Conservation (phyloP, 2,113 vertebrate species). For the Lamprotornis superbus region DNA sequence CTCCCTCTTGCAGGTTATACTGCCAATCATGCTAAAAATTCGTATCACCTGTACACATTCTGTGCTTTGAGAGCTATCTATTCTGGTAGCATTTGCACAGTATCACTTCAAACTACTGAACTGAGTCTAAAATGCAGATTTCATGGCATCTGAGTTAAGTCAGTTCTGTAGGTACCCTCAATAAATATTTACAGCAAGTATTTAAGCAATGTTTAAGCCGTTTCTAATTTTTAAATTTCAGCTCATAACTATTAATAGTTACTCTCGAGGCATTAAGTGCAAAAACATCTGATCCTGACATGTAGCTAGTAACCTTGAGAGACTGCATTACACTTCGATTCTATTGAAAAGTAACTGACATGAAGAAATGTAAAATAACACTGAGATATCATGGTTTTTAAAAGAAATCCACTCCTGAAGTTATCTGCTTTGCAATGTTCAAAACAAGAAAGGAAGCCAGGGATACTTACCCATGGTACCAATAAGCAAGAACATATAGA, state of each 20-base stretch:
- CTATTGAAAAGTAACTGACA: background rate
- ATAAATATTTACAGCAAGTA: background rate
- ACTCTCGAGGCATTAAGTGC: background rate
- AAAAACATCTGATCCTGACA: background rate
- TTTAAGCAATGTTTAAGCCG: background rate
- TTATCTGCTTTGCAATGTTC: background rate
- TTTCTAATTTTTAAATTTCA: background rate
- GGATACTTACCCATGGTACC: constrained; percentile 72
- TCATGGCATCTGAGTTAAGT: background rate
- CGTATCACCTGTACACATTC: background rate
- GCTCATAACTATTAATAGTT: background rate
- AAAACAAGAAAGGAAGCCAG: background rate
- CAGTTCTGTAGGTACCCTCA: background rate
- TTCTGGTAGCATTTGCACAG: background rate
- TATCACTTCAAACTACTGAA: background rate
- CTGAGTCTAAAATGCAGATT: background rate
- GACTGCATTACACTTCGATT: background rate
- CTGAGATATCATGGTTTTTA: background rate
- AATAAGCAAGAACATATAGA: constrained; percentile 68
- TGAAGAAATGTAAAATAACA: background rate
- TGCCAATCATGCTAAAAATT: background rate
- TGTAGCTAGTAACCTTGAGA: background rate
- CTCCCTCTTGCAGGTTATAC: background rate
- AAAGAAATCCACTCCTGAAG: background rate
- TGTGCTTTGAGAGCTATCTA: background rate